Conservation (phyloP, 2,797 vertebrate species). For the Protonibea diacanthus region DNA sequence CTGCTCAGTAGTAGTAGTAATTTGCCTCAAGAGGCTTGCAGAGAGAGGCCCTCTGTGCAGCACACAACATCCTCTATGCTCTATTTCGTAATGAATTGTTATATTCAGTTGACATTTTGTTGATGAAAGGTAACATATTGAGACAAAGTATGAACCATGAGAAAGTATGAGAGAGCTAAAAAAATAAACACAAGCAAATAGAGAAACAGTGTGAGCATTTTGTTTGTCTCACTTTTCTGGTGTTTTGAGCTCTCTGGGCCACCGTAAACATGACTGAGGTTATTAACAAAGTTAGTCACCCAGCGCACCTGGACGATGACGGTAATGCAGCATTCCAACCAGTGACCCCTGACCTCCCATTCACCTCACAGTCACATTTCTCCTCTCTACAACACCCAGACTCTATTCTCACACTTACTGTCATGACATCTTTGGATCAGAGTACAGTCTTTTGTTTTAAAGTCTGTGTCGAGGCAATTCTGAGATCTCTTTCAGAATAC, state of each 20-base stretch:
- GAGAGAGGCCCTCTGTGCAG: too few species aligned
- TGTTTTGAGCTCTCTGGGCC: constrained; percentile 13
- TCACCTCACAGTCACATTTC: constrained; percentile 60
- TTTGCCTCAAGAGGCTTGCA: not conserved
- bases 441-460: not conserved
- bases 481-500: too few species aligned
- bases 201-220: not conserved
- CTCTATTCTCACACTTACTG: constrained; percentile 35
- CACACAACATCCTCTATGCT: not conserved
- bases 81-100: not conserved
- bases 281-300: constrained; percentile 36
- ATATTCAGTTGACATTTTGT: constrained; percentile 18
- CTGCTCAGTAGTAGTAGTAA: not conserved
- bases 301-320: constrained; percentile 71
- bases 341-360: constrained; percentile 61
- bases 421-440: constrained; percentile 18
- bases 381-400: constrained; percentile 18
- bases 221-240: not conserved
- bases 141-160: not conserved
- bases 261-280: constrained; percentile 1
- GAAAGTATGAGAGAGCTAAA: constrained; percentile 1
- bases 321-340: constrained; percentile 64
- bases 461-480: too few species aligned
- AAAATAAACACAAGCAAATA: constrained; percentile 5
- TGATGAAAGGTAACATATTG: constrained; percentile 11